Percentiles rank a stretch among this genome's conserved stretches.
phyloP scores from a whole-genome alignment of 2,797 vertebrate species.

The Enteromius radiatus region DNA sequence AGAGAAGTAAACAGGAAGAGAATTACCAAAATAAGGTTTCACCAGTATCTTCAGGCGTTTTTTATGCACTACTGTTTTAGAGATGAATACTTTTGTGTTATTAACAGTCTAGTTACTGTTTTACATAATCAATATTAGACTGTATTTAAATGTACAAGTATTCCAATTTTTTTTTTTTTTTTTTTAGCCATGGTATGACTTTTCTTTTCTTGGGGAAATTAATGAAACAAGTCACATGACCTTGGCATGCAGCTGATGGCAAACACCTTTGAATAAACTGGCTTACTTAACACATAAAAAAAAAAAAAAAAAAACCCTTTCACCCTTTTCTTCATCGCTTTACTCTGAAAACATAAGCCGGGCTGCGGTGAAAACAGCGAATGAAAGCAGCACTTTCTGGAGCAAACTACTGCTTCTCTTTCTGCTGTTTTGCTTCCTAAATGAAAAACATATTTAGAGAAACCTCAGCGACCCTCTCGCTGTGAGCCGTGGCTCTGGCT shows the following conservation, averaged over 20 bases:
- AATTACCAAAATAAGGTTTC: no score
- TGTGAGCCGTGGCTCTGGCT: slow-evolving; percentile 54
- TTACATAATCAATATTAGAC: no score
- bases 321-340: slow-evolving; percentile 23
- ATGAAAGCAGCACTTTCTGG: slow-evolving; percentile 70
- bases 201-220: no score
- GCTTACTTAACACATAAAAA: slow-evolving; percentile 62
- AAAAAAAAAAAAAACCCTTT: slow-evolving; percentile 15
- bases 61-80: no score
- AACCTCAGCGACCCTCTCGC: slow-evolving; percentile 65
- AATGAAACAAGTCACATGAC: not conserved
- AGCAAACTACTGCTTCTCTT: slow-evolving; percentile 68
- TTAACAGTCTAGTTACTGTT: no score
- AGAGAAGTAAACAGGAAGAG: no score
- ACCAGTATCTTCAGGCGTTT: no score
- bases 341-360: slow-evolving; percentile 45
- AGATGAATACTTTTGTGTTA: no score
- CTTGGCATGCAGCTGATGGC: slow-evolving; percentile 55
- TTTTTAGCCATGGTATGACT: no score
- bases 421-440: slow-evolving; percentile 72
- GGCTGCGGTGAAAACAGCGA: slow-evolving; percentile 62
- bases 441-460: slow-evolving; percentile 75
- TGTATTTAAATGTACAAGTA: no score
- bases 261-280: slow-evolving; percentile 55
- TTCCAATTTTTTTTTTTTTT: no score